Base-by-base conservation (phyloP, 2,797 vertebrate genomes). In the Paratrypauchen microcephalus region DNA sequence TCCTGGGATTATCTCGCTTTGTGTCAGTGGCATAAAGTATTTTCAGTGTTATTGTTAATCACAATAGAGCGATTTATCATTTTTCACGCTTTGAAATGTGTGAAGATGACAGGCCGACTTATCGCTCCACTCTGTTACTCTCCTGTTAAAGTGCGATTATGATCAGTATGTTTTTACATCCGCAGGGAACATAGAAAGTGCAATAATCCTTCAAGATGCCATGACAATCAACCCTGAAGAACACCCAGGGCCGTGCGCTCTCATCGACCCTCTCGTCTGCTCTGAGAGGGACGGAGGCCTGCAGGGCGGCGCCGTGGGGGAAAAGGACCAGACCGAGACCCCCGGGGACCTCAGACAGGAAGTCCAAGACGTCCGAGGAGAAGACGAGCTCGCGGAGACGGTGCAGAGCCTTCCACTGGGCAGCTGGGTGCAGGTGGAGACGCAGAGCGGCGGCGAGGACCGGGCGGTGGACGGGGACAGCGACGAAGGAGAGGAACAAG, bases 401-500 rank as follows among this genome's bases (percentile, higher is more conserved):
- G 79, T 74, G 28, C 80, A 86, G 8, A 83, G 83, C 21, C 82
- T 85, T 60, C 84, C 80, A 0, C 86, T 91, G 91, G 76, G 71
- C 4, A 91, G 79, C 80, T 91, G 91, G 88, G 90, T 91, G 67
- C 86, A 87, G 76, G 83, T 86, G 74, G 82, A 56, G 13, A 74
- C 71, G n/a, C 69, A 5, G 23, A 66, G 66, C 0, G 6, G 56
- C 1, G 72, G 63, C 13, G 83, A 72, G 52, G 68, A 55, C 21
- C 0, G 32, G 6, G 54, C 60, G 16, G 71, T 0, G 26, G 81
- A 73, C 21, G 62, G 54, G 78, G 65, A 0, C 61, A 0, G 3
- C 65, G 68, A 58, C 80, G 62, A n/a, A 6, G 89, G 93, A 66
- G 95, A 96, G 18, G 93, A 11, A 11, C 26, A 94, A 85, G 95